Base-by-base conservation (phyloP, 2,113 vertebrate species). In the Vidua chalybeata region DNA sequence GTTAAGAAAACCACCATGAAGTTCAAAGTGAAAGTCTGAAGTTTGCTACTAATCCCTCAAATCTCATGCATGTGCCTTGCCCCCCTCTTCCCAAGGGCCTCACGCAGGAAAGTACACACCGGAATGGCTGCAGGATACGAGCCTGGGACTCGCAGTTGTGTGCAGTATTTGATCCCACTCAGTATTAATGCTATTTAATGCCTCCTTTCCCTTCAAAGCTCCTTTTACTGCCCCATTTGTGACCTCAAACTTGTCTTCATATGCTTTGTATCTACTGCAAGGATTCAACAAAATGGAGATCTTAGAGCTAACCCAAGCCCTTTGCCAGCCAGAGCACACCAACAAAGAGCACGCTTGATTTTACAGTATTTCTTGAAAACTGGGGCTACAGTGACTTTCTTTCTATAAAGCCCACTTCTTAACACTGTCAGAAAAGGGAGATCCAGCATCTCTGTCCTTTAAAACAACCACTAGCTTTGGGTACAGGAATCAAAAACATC, bases 11-110 rank as follows among this genome's bases (percentile, higher is more conserved):
- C 55, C 76, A 88, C 54, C 4, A 0, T 35, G 68, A 93, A 95
- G 94, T 96, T 96, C 96, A 93, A 96, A 93, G 90, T 35, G 41
- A 90, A 93, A 92, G 43, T 43, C 48, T 85, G 48, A 91, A 90
- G 56, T 95, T 90, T 89, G 79, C 61, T 93, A 46, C 56, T 96
- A 94, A 96, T 96, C 85, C 83, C 73, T 72, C 66, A 88, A 89
- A 88, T 94, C 83, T 87, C 62, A 72, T 52, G 41, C 73, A 84
- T 74, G 85, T 90, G 92, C 84, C 54, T 91, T 93, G 55, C 23
- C 74, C 68, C 24, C 76, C 87, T 89, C 51, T 59, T 90, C 77
- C 79, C 21, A 27, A 91, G 73, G 76, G 56, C 61, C 45, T 92
- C 81, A 33, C 1, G 4, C 75, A 90, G 68, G 23, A 72, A 92